Evolutionary conservation across 2,888 invertebrate species (phyloP).

Genomic region (Tetragonisca angustula): DNA sequence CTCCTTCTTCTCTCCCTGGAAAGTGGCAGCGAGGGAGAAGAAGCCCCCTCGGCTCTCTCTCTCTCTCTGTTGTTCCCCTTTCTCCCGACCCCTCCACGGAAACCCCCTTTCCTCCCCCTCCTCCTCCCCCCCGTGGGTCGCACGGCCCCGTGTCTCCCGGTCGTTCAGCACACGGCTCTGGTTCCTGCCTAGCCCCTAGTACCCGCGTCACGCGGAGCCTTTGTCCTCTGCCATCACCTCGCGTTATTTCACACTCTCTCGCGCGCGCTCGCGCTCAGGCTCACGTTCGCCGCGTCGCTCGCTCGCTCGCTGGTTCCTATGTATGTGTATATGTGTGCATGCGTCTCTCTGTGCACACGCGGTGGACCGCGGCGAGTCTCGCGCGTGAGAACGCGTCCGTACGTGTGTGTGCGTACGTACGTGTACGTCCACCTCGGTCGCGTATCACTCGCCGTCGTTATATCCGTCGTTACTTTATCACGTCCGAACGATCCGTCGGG

Average conservation of each 20-base stretch:
- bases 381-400: slow-evolving; percentile 47
- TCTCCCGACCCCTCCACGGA: slow-evolving; percentile 3
- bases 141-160: slow-evolving; percentile 37
- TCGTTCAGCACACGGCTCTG: slow-evolving; percentile 60
- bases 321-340: background rate
- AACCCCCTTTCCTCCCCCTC: background rate
- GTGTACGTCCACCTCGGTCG: background rate
- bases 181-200: slow-evolving; percentile 74
- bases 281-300: background rate
- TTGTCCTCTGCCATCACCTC: slow-evolving; percentile 82
- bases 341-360: slow-evolving; percentile 7
- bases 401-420: background rate
- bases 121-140: slow-evolving; percentile 14
- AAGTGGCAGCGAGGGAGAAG: slow-evolving; percentile 64
- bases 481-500: background rate
- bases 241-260: slow-evolving; percentile 82
- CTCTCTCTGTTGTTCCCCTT: slow-evolving; percentile 39
- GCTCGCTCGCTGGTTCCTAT: background rate
- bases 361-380: slow-evolving; percentile 15
- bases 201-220: slow-evolving; percentile 79
- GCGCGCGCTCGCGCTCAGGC: slow-evolving; percentile 23
- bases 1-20: slow-evolving; percentile 49
- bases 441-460: background rate
- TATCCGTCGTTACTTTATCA: slow-evolving; percentile 7
- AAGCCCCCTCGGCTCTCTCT: slow-evolving; percentile 54